Conservation (phyloP, 2,888 invertebrate genomes). For the Athalia cordata region DNA sequence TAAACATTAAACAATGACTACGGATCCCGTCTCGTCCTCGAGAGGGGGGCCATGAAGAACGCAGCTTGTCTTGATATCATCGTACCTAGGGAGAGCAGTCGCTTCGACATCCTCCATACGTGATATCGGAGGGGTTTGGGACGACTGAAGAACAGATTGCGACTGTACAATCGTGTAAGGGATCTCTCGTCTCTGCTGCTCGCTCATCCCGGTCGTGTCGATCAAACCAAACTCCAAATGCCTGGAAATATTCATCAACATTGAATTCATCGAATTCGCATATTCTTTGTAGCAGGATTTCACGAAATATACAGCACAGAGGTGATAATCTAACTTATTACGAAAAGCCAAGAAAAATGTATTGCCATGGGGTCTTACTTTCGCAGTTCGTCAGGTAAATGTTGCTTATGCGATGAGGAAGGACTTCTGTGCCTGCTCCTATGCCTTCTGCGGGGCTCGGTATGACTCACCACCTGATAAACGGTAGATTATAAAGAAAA, state of each 20-base stretch:
- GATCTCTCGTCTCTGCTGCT: constrained; percentile 89
- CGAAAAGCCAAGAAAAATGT: too few species aligned
- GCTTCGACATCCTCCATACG: constrained; percentile 64
- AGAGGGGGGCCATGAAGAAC: constrained; percentile 66
- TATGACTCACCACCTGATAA: constrained; percentile 60
- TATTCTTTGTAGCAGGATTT: constrained; percentile 84
- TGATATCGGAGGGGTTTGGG: constrained; percentile 47
- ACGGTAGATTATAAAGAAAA: background rate
- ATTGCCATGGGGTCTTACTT: constrained; percentile 60
- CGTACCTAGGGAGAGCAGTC: constrained; percentile 70
- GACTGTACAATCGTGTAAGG: constrained; percentile 91
- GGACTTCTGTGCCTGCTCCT: constrained; percentile 71
- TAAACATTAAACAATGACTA: constrained; percentile 70
- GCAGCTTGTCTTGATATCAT: constrained; percentile 72
- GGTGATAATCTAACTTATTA: too few species aligned
- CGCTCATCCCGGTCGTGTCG: constrained; percentile 92
- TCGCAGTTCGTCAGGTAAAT: constrained; percentile 69
- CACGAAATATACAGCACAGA: constrained; percentile 66
- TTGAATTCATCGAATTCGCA: background rate
- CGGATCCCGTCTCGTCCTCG: constrained; percentile 73
- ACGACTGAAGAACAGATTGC: constrained; percentile 73
- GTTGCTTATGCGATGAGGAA: constrained; percentile 66
- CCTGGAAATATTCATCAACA: constrained; percentile 72
- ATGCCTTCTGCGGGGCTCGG: constrained; percentile 67
- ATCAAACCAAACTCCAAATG: constrained; percentile 92